phyloP scores from a whole-genome alignment of 2,797 vertebrate genomes.

The Synanceia verrucosa region DNA sequence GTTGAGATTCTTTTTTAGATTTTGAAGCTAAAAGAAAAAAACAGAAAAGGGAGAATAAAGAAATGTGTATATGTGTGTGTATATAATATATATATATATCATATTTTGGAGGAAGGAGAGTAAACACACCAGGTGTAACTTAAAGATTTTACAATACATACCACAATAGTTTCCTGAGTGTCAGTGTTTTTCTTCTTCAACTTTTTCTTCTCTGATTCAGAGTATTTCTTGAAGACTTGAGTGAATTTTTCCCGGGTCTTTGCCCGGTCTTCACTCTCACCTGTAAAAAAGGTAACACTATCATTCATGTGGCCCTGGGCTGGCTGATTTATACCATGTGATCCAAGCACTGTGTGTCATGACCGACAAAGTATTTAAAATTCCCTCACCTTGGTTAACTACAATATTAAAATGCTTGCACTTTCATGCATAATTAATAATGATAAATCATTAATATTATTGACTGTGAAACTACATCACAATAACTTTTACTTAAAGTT shows the following conservation, averaged over 20 bases:
- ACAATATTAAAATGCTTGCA: not conserved
- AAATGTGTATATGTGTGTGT: not conserved
- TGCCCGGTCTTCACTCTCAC: slow-evolving; percentile 89
- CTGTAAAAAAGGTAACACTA: slow-evolving; percentile 68
- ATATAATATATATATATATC: not conserved
- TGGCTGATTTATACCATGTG: not conserved
- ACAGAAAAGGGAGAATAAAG: not conserved
- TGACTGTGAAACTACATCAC: not conserved
- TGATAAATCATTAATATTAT: not conserved
- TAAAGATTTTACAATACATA: slow-evolving; percentile 64
- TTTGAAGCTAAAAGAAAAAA: slow-evolving; percentile 81
- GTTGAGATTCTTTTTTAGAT: slow-evolving; percentile 84
- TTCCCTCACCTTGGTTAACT: not conserved
- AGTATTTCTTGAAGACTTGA: slow-evolving; percentile 88
- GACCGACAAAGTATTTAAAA: not conserved
- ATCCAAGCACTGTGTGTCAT: not conserved
- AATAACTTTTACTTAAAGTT: not conserved
- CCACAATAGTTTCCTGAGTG: slow-evolving; percentile 84
- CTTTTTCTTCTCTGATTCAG: slow-evolving; percentile 81
- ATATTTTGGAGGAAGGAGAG: not conserved
- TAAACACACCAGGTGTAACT: not conserved
- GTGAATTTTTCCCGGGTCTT: slow-evolving; percentile 91
- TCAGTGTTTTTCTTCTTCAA: slow-evolving; percentile 80
- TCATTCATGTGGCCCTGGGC: not conserved
- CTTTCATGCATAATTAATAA: not conserved